phyloP scores from a whole-genome alignment of 2,113 vertebrate genomes.

The Ceyx cyanopectus region DNA sequence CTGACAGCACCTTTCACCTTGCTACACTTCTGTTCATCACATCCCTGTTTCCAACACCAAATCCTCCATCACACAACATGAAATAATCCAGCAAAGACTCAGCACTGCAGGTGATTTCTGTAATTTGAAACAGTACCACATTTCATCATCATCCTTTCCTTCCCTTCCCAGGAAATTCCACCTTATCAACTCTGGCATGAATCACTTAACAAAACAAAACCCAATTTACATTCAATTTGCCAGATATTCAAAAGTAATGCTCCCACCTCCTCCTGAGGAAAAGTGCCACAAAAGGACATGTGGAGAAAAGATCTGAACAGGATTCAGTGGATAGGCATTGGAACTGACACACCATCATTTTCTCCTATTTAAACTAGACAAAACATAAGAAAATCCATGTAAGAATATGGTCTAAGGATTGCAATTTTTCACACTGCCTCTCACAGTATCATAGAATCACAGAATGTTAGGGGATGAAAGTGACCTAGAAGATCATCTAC shows the following conservation, averaged over 20 bases:
- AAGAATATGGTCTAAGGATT: neutral
- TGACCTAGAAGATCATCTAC: too few species aligned
- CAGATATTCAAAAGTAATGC: neutral
- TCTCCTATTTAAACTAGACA: neutral
- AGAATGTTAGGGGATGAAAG: too few species aligned
- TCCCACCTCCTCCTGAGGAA: neutral
- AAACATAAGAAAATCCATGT: rapidly evolving
- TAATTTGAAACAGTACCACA: neutral
- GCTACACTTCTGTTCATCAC: neutral
- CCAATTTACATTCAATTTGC: neutral
- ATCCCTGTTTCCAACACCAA: neutral
- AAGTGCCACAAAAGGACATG: neutral
- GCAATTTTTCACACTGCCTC: neutral
- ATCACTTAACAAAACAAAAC: neutral
- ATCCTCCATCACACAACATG: neutral
- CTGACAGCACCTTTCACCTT: neutral
- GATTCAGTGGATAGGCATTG: neutral
- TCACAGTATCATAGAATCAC: neutral
- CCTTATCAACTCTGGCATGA: neutral
- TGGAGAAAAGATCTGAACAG: neutral
- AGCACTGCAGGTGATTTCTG: neutral
- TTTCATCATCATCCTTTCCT: neutral
- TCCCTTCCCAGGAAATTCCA: neutral
- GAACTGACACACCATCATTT: neutral
- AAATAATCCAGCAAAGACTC: neutral